Conservation (phyloP, 2,797 vertebrate species). For the Siniperca scherzeri region DNA sequence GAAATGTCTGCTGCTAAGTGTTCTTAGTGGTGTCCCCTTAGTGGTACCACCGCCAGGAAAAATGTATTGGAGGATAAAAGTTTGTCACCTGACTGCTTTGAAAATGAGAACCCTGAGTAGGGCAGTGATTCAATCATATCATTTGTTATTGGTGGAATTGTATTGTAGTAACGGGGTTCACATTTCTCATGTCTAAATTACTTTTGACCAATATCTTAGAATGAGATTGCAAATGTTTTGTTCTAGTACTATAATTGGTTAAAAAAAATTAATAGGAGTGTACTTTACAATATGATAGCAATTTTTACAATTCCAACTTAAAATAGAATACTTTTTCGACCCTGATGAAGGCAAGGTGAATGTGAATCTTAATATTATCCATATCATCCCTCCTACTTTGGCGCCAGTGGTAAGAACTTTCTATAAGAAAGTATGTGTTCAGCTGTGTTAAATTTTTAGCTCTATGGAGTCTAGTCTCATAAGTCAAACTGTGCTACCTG, state of each 20-base stretch:
- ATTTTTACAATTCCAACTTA: not conserved
- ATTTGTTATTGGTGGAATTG: not conserved
- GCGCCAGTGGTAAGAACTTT: not conserved
- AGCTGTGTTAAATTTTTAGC: not conserved
- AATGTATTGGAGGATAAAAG: not conserved
- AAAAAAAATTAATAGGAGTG: not conserved
- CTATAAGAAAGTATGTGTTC: not conserved
- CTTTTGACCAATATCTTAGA: not conserved
- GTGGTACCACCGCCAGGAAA: not conserved
- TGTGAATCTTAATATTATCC: not conserved
- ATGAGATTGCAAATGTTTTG: not conserved
- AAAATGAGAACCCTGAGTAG: not conserved
- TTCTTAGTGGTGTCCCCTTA: conserved; percentile 5
- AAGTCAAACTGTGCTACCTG: not conserved
- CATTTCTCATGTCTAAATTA: not conserved
- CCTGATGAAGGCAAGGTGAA: not conserved
- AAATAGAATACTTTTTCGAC: not conserved
- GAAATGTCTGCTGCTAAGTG: conserved; percentile 10
- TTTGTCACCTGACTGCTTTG: conserved; percentile 9
- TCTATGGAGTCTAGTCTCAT: too few species aligned
- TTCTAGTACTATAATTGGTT: too few species aligned
- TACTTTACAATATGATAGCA: not conserved
- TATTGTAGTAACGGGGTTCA: not conserved
- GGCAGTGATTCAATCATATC: not conserved
- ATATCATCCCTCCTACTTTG: too few species aligned